phyloP scores from a whole-genome alignment of 2,113 vertebrate genomes.

The Peromyscus maniculatus region DNA sequence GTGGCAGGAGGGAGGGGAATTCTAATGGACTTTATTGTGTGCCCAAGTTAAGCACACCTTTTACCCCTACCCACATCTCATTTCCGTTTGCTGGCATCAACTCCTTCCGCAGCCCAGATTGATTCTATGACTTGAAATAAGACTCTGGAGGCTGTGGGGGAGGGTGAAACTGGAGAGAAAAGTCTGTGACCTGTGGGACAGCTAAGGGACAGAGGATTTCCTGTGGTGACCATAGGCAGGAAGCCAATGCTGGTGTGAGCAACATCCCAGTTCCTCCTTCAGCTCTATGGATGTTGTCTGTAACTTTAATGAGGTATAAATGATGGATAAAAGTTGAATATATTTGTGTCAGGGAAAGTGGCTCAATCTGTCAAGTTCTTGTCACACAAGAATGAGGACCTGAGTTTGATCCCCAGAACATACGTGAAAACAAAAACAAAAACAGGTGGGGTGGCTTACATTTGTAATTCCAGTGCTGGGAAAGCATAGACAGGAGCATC shows the following conservation, averaged over 20 bases:
- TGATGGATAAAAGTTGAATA: background rate
- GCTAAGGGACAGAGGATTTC: fast-evolving
- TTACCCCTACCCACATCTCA: background rate
- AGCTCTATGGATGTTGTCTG: no score
- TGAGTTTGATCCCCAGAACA: background rate
- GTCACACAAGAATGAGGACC: no score
- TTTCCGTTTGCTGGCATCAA: background rate
- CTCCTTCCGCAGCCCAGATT: fast-evolving
- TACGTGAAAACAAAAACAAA: background rate
- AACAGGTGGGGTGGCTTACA: background rate
- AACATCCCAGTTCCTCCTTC: fast-evolving
- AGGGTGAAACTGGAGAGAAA: background rate
- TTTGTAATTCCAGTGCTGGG: background rate
- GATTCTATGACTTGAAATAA: background rate
- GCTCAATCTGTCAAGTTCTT: background rate
- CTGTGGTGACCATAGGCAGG: fast-evolving
- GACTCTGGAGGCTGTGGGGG: background rate
- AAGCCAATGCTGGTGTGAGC: fast-evolving
- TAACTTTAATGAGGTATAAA: background rate
- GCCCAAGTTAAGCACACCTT: background rate
- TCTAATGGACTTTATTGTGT: background rate
- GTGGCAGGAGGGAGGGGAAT: background rate
- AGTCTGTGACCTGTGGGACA: background rate
- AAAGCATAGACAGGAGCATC: background rate
- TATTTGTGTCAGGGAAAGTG: background rate